Evolutionary conservation across 2,113 vertebrate species (phyloP).

Genomic region (Eretmochelys imbricata): DNA sequence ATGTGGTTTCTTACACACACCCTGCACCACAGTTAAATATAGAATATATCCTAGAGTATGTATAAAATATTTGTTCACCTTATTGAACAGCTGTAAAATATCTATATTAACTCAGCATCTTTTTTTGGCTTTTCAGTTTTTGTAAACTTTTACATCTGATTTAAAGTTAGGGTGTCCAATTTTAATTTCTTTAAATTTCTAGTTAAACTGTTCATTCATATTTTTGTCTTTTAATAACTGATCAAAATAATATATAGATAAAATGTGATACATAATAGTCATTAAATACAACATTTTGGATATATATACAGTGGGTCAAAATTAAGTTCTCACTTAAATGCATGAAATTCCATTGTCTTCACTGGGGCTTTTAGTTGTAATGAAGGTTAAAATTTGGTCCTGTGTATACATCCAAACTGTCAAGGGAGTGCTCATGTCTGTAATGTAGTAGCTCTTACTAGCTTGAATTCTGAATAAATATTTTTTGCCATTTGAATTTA

Average conservation of each 20-base stretch:
- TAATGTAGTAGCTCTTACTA: neutral
- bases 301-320: rapidly evolving
- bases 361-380: neutral
- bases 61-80: neutral
- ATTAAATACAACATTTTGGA: neutral
- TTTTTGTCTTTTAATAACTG: neutral
- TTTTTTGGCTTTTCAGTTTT: neutral
- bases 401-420: neutral
- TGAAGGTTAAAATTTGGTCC: neutral
- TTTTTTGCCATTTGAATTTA: neutral
- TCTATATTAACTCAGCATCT: neutral
- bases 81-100: neutral
- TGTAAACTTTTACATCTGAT: neutral
- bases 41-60: neutral
- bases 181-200: neutral
- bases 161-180: rapidly evolving
- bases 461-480: neutral
- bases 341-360: rapidly evolving
- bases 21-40: neutral
- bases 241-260: neutral
- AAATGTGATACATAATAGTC: neutral
- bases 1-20: neutral
- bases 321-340: neutral
- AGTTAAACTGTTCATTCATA: neutral
- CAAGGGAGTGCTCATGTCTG: neutral